phyloP scores from a whole-genome alignment of 37 sponge, comb jelly and placozoan genomes.

The Tethya wilhelma region DNA sequence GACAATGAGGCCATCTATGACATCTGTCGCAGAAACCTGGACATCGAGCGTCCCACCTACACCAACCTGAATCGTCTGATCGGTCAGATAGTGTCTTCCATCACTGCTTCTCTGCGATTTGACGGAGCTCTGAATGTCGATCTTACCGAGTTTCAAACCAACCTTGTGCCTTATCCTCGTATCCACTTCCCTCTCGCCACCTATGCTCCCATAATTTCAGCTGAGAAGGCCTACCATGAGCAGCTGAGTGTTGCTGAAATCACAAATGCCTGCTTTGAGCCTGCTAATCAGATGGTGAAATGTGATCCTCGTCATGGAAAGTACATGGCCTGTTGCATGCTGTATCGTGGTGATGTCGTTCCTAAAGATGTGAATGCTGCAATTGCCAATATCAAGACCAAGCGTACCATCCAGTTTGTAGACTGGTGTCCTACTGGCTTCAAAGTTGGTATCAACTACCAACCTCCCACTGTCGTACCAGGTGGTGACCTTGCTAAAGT shows the following conservation, averaged over 20 bases:
- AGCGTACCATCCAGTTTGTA: slow-evolving; percentile 95
- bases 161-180: slow-evolving; percentile 96
- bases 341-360: slow-evolving; percentile 95
- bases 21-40: slow-evolving; percentile 94
- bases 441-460: slow-evolving; percentile 99
- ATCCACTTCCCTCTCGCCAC: slow-evolving; percentile 96
- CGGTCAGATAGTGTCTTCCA: slow-evolving; percentile 97
- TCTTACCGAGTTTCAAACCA: slow-evolving; percentile 97
- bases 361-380: slow-evolving; percentile 97
- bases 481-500: slow-evolving; percentile 97
- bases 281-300: slow-evolving; percentile 97
- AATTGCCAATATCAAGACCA: slow-evolving; percentile 97
- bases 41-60: slow-evolving; percentile 89
- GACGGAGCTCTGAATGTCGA: slow-evolving; percentile 97
- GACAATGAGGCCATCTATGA: slow-evolving; percentile 99
- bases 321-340: slow-evolving; percentile 97
- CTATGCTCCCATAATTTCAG: slow-evolving; percentile 94
- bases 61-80: slow-evolving; percentile 89
- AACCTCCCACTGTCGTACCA: slow-evolving; percentile 95
- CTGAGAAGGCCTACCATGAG: slow-evolving; percentile 81
- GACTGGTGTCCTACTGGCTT: slow-evolving; percentile 99
- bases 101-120: slow-evolving; percentile 97
- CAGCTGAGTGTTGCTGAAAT: slow-evolving; percentile 90
- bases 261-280: slow-evolving; percentile 96
- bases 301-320: slow-evolving; percentile 97